Evolutionary conservation across 2,113 vertebrate species (phyloP).

Genomic region (Athene cunicularia): DNA sequence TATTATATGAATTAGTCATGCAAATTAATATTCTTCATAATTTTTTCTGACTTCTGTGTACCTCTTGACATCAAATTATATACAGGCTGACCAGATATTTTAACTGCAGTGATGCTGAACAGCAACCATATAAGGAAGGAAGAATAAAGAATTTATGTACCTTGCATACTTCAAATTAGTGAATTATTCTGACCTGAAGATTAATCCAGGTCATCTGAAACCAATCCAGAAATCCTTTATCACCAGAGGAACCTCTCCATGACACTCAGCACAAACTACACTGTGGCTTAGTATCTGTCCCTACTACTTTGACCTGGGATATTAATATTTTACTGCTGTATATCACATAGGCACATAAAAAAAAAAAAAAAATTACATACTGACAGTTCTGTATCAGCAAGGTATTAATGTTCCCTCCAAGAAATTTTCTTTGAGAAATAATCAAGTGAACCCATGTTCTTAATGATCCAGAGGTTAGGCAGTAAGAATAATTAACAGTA

Average conservation of each 20-base stretch:
- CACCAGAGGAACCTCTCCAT: neutral
- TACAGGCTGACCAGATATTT: neutral
- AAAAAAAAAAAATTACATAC: too few species aligned
- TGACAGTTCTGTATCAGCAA: neutral
- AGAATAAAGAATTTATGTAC: neutral
- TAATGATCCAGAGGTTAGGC: neutral
- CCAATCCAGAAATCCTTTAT: neutral
- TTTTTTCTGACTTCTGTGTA: neutral
- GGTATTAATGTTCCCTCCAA: neutral
- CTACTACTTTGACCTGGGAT: neutral
- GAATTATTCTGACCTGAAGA: neutral
- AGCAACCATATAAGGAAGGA: neutral
- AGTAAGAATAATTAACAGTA: neutral
- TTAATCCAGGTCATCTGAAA: neutral
- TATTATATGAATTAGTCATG: conserved; percentile 7
- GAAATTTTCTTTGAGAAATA: neutral
- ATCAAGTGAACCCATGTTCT: neutral
- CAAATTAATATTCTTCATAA: neutral
- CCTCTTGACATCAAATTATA: neutral
- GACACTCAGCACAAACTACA: neutral
- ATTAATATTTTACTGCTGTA: neutral
- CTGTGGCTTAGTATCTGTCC: neutral
- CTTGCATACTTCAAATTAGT: neutral
- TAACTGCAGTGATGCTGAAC: neutral
- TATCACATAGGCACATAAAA: neutral